Evolutionary conservation across 37 sponge, comb jelly and placozoan genomes (phyloP).

Genomic region (Hormiphora californensis): DNA sequence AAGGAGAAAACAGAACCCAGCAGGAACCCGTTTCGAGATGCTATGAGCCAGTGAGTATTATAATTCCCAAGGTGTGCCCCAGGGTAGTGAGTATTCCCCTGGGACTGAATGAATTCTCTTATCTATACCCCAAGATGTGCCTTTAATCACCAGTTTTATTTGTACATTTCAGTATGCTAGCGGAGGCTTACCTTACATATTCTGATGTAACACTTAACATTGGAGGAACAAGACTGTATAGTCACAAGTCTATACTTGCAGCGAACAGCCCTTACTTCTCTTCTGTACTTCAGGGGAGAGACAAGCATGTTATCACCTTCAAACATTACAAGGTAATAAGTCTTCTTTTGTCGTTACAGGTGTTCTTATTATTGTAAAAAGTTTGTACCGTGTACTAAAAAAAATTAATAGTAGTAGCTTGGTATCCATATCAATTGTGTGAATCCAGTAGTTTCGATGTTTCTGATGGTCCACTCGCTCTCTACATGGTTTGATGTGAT

Average conservation of each 20-base stretch:
- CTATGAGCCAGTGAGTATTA: conserved; percentile 5
- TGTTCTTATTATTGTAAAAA: too few relatives aligned
- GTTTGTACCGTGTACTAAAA: too few relatives aligned
- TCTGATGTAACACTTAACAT: background rate
- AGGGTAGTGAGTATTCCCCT: background rate
- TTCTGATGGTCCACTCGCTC: too few relatives aligned
- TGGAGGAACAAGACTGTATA: background rate
- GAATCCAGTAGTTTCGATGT: background rate
- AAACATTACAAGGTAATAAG: conserved; percentile 37
- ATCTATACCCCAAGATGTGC: background rate
- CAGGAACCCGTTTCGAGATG: background rate
- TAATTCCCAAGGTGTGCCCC: background rate
- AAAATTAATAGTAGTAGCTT: too few relatives aligned
- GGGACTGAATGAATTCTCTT: background rate
- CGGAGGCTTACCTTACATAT: background rate
- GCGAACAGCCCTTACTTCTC: conserved; percentile 15
- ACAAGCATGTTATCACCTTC: background rate
- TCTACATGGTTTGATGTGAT: too few relatives aligned
- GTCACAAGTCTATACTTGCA: background rate
- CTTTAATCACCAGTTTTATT: background rate
- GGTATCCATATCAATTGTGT: too few relatives aligned
- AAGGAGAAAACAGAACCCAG: background rate
- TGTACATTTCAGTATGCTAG: background rate
- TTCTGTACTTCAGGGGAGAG: background rate
- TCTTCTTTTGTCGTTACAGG: background rate